Conservation (phyloP, 1,140 invertebrate genomes). For the Mesaphorura yosii region DNA sequence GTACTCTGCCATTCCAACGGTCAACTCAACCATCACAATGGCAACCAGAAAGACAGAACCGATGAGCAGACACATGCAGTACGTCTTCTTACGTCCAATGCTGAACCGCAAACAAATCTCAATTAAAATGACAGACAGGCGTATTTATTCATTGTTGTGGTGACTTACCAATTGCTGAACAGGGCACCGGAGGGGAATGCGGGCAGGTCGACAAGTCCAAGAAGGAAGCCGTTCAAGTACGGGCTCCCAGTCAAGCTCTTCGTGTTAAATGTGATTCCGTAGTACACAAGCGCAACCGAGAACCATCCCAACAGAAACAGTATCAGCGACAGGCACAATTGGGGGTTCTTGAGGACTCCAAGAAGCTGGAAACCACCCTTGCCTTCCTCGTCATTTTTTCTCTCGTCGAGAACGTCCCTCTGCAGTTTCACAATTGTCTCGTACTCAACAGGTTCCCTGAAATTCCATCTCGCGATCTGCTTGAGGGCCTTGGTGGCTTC, state of each 20-base stretch:
- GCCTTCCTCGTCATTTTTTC: neutral
- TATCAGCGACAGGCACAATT: slow-evolving; percentile 2
- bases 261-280: slow-evolving; percentile 17
- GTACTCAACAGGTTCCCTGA: neutral
- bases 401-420: slow-evolving; percentile 1
- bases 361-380: neutral
- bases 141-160: neutral
- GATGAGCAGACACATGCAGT: neutral
- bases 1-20: neutral
- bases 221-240: slow-evolving; percentile 17
- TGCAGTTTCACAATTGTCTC: slow-evolving; percentile 13
- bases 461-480: slow-evolving; percentile 4
- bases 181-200: slow-evolving; percentile 18
- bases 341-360: neutral
- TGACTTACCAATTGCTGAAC: slow-evolving; percentile 24
- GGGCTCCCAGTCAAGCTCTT: slow-evolving; percentile 22
- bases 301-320: slow-evolving; percentile 15
- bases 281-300: slow-evolving; percentile 13
- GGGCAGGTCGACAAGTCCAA: slow-evolving; percentile 23
- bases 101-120: neutral
- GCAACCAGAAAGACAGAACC: neutral
- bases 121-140: neutral
- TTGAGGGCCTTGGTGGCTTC: slow-evolving; percentile 5
- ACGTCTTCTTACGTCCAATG: slow-evolving; percentile 2
- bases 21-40: neutral